phyloP scores from a whole-genome alignment of 1,140 invertebrate species.

The Cydia amplana region DNA sequence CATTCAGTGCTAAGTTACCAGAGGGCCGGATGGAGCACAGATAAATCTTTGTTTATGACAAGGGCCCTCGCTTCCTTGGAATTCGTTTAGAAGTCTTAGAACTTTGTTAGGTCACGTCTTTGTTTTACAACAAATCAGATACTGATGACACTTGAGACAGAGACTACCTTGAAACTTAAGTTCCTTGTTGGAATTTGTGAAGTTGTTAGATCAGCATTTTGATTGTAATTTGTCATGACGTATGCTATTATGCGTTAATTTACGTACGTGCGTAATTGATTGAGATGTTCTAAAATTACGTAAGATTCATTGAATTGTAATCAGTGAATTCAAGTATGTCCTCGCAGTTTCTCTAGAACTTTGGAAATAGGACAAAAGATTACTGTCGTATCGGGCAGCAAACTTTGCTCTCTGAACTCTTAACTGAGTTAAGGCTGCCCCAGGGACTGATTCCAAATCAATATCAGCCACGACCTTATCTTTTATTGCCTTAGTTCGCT shows the following conservation, averaged over 20 bases:
- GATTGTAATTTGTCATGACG: not conserved
- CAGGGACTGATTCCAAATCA: constrained; percentile 56
- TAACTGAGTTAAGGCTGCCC: constrained; percentile 71
- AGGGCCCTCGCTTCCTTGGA: constrained; percentile 35
- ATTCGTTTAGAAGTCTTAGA: constrained; percentile 30
- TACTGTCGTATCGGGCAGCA: constrained; percentile 39
- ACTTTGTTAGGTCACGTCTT: constrained; percentile 28
- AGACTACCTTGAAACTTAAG: not conserved
- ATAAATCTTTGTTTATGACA: constrained; percentile 40
- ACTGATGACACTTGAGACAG: not conserved
- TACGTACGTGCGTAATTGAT: not conserved
- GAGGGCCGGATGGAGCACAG: constrained; percentile 33
- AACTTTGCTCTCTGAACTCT: constrained; percentile 74
- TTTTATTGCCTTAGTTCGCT: constrained; percentile 15
- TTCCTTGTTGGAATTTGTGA: not conserved
- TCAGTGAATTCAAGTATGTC: not conserved
- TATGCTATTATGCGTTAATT: not conserved
- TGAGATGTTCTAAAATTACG: not conserved
- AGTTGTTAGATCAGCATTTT: constrained; percentile 3
- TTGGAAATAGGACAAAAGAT: constrained; percentile 38
- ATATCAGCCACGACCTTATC: constrained; percentile 53
- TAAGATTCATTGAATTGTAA: not conserved
- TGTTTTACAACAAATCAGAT: not conserved
- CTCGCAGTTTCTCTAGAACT: not conserved
- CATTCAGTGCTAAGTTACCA: constrained; percentile 31